Evolutionary conservation across 2,113 vertebrate genomes (phyloP), one percentile per base, ranked within the genome.

Genomic region (Eclectus roratus): DNA sequence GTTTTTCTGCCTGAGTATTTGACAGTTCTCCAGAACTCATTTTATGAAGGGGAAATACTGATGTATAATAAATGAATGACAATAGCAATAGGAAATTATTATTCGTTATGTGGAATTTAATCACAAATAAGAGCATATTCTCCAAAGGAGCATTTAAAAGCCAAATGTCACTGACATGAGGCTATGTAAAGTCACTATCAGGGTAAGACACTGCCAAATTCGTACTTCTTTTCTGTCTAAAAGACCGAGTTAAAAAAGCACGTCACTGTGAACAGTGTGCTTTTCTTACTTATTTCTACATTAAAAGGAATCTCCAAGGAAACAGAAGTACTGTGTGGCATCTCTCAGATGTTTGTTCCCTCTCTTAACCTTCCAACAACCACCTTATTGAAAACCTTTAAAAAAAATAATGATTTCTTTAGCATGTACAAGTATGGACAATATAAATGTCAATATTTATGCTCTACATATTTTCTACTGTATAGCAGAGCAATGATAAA

Each of bases 271-370:
- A 94, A 81, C 73, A 3, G 3, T 58, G 71, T 94, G 88, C 16
- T 91, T 88, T 80, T 89, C 84, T 82, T 92, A 77, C 92, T 93
- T 92, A 86, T 85, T 92, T 94, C 84, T 82, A 80, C 68, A 85
- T 93, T 87, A 88, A 85, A 95, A 91, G 13, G 27, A 74, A 82
- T 96, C 95, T 97, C 96, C 93, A 96, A 97, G 96, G 97, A 97
- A 96, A 94, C 95, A 96, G 88, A 95, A 84, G 61, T 92, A 65
- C 74, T 65, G 52, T 69, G 69, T 85, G 61, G 83, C 4, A 7
- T 70, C 91, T 80, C 53, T 85, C 74, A 95, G 93, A 82, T 92
- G 20, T 85, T 96, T 94, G 35, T 85, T 93, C 56, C 37, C 63
- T 83, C 68, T 92, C 68, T 95, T 96, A 97, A 96, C 80, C 91